A percentile compares a stretch with the other conserved stretches of the same genome.
Evolutionary conservation across 2,113 vertebrate species (phyloP).

Genomic region (Microtus montanus): DNA sequence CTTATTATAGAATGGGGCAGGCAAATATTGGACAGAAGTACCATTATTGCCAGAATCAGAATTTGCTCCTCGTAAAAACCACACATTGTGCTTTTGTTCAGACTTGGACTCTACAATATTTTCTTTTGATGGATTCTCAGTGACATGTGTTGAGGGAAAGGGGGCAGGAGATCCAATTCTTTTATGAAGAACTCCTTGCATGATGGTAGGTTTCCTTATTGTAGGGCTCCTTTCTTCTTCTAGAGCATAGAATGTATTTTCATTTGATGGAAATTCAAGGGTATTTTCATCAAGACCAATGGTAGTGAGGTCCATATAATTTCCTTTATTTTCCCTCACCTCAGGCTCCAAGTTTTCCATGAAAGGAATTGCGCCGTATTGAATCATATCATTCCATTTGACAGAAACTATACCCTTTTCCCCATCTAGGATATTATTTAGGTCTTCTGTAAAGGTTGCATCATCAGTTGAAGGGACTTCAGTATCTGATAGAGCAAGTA

Average conservation of each 20-base stretch:
- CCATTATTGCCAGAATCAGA: background rate
- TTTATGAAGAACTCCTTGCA: background rate
- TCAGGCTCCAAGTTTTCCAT: background rate
- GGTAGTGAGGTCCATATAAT: background rate
- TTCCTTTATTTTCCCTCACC: background rate
- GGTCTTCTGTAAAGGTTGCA: background rate
- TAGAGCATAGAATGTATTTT: background rate
- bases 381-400: background rate
- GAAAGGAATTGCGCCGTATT: background rate
- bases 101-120: background rate
- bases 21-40: background rate
- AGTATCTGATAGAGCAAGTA: background rate
- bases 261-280: background rate
- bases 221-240: background rate
- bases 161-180: background rate
- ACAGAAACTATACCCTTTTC: background rate
- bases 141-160: background rate
- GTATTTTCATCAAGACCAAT: background rate
- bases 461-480: background rate
- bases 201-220: background rate
- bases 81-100: slow-evolving; percentile 19
- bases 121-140: background rate
- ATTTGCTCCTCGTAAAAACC: background rate
- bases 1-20: background rate
- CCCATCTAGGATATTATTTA: background rate